Conservation (phyloP, 2,888 invertebrate genomes). For the Cecidostiba fungosa region DNA sequence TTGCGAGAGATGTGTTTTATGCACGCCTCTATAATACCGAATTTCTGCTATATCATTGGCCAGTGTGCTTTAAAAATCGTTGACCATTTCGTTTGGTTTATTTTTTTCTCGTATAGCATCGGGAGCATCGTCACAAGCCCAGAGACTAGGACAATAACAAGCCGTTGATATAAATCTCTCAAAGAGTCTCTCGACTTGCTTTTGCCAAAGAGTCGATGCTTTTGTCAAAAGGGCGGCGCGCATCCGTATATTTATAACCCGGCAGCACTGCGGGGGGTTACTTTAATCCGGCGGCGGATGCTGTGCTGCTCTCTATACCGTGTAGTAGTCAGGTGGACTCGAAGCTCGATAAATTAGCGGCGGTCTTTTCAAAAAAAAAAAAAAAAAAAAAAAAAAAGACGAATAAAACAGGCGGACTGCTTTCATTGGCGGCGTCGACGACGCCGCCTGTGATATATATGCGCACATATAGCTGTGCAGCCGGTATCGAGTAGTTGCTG, state of each 20-base stretch:
- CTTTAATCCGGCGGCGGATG: neutral
- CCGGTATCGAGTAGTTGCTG: conserved; percentile 4
- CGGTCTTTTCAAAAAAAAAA: conserved; percentile 8
- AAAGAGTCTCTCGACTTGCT: neutral
- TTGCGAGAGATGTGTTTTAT: neutral
- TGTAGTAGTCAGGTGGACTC: conserved; percentile 28
- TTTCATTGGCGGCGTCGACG: conserved; percentile 20
- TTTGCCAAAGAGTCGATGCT: conserved; percentile 29
- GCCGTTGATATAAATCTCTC: conserved; percentile 20
- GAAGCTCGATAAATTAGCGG: conserved; percentile 51
- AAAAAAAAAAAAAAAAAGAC: conserved; percentile 46
- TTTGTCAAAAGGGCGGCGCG: conserved; percentile 35
- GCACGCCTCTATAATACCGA: no score
- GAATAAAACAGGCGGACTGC: conserved; percentile 41
- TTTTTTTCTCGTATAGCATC: no score
- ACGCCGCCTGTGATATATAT: conserved; percentile 24
- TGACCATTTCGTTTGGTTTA: no score
- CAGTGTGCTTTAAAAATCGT: no score
- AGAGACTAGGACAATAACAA: neutral
- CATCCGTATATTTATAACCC: conserved; percentile 14
- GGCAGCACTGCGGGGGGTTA: neutral
- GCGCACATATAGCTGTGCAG: neutral
- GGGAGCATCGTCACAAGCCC: neutral
- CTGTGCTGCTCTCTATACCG: conserved; percentile 11
- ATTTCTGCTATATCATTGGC: no score